A percentile compares a stretch with the other conserved stretches of the same genome.
These are phyloP conservation scores for Nematolebias whitei DNA, from an alignment of 2,113 vertebrate species.

Conservation along the genomic window DNA sequence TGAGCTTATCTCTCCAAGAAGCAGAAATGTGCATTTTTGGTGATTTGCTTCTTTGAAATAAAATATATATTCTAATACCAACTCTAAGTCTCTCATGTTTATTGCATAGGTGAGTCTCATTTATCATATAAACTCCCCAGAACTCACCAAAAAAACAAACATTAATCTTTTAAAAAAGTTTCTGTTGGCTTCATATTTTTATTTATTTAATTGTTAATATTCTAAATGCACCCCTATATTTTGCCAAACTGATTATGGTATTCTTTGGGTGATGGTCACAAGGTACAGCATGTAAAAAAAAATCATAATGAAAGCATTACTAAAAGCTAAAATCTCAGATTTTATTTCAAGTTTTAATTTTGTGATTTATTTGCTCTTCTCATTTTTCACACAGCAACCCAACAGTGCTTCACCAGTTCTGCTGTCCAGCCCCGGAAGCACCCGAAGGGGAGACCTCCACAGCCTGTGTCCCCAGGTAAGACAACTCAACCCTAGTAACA, in stretches of 20 bases:
- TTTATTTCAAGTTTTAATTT: not conserved
- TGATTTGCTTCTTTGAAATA: not conserved
- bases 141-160: too few relatives aligned
- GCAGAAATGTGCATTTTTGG: not conserved
- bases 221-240: too few relatives aligned
- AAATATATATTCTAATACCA: not conserved
- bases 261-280: too few relatives aligned
- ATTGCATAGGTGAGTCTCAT: too few relatives aligned
- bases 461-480: constrained; percentile 83
- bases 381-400: constrained; percentile 85
- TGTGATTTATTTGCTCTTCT: not conserved
- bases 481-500: constrained; percentile 48
- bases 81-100: too few relatives aligned
- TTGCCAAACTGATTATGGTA: too few relatives aligned
- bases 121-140: too few relatives aligned
- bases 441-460: constrained; percentile 83
- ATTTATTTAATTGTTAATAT: too few relatives aligned
- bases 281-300: not conserved
- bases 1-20: not conserved
- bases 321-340: too few relatives aligned
- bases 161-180: too few relatives aligned
- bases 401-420: constrained; percentile 98
- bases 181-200: too few relatives aligned
- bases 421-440: constrained; percentile 94
- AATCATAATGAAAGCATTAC: not conserved